A percentile compares a stretch with the other conserved stretches of the same genome.
These are phyloP conservation scores for Aleiodes leptofemur DNA, from an alignment of 2,888 invertebrate species.

Conservation along the genomic window DNA sequence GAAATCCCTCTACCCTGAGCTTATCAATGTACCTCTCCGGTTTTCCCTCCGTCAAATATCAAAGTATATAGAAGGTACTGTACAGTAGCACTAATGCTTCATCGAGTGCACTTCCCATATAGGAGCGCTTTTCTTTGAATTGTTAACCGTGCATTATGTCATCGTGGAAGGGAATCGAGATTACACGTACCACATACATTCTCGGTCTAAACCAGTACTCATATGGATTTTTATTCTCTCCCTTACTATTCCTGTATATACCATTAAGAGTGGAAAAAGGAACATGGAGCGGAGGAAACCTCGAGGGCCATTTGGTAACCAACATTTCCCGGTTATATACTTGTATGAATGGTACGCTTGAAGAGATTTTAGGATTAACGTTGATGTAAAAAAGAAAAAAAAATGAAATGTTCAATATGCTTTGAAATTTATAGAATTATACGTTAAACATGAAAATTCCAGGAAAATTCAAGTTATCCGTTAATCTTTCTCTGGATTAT, in stretches of 20 bases:
- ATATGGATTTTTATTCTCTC: not conserved
- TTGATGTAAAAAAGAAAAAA: not conserved
- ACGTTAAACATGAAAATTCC: constrained; percentile 8
- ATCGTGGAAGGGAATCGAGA: constrained; percentile 31
- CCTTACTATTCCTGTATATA: constrained; percentile 15
- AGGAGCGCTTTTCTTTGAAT: constrained; percentile 59
- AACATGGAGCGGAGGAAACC: constrained; percentile 14
- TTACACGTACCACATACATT: constrained; percentile 17
- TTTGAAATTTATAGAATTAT: not conserved
- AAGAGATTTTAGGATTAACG: constrained; percentile 14
- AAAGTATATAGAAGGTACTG: constrained; percentile 30
- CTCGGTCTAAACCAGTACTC: constrained; percentile 26
- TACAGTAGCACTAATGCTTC: constrained; percentile 56
- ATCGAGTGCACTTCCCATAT: constrained; percentile 58
- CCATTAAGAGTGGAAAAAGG: not conserved
- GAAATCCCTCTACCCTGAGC: constrained; percentile 23
- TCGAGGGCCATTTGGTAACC: constrained; percentile 33
- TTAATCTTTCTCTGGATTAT: not conserved
- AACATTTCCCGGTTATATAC: constrained; percentile 19
- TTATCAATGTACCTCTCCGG: constrained; percentile 34
- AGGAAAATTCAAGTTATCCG: not conserved
- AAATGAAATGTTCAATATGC: not conserved
- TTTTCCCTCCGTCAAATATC: constrained; percentile 14
- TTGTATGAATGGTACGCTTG: constrained; percentile 18
- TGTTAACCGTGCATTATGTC: constrained; percentile 57